These are phyloP conservation scores for Probaryconus sp. DNA, from an alignment of 1,140 invertebrate species.

Conservation along the genomic window DNA sequence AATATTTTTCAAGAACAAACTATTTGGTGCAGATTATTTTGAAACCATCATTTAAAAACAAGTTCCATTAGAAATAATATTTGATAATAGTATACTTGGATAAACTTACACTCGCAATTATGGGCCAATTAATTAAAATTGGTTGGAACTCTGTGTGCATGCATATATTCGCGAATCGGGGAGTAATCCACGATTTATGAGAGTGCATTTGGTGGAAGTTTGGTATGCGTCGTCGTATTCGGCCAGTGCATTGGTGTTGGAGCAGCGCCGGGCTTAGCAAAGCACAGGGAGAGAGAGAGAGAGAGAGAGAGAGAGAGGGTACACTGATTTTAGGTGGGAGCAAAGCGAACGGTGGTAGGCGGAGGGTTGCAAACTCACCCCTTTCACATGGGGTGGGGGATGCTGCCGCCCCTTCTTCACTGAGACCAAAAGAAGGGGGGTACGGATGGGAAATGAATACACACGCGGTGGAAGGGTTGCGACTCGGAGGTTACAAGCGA, in stretches of 20 bases:
- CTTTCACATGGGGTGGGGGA: slow-evolving; percentile 55
- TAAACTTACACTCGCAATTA: slow-evolving; percentile 55
- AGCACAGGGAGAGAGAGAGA: too few species aligned
- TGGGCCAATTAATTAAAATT: slow-evolving; percentile 63
- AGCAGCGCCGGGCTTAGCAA: slow-evolving; percentile 7
- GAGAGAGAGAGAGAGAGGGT: too few species aligned
- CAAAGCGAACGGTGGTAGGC: too few species aligned
- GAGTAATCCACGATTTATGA: slow-evolving; percentile 65
- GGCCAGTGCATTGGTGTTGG: slow-evolving; percentile 12
- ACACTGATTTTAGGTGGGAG: too few species aligned
- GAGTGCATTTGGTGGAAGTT: slow-evolving; percentile 60
- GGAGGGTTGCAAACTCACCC: slow-evolving; percentile 30
- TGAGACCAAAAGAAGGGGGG: too few species aligned
- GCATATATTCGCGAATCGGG: slow-evolving; percentile 53
- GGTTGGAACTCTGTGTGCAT: slow-evolving; percentile 37
- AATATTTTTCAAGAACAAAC: too few species aligned
- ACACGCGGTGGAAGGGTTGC: slow-evolving; percentile 43
- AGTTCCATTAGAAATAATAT: slow-evolving; percentile 16
- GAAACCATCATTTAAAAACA: slow-evolving; percentile 19
- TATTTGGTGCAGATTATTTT: too few species aligned
- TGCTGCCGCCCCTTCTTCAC: slow-evolving; percentile 38
- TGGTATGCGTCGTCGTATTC: slow-evolving; percentile 30
- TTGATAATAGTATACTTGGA: slow-evolving; percentile 38
- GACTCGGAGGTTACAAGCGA: too few species aligned
- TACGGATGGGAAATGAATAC: slow-evolving; percentile 47